These are phyloP conservation scores for Sinopyrophorus schimmeli DNA, from an alignment of 2,888 invertebrate genomes.

Conservation along the genomic window DNA sequence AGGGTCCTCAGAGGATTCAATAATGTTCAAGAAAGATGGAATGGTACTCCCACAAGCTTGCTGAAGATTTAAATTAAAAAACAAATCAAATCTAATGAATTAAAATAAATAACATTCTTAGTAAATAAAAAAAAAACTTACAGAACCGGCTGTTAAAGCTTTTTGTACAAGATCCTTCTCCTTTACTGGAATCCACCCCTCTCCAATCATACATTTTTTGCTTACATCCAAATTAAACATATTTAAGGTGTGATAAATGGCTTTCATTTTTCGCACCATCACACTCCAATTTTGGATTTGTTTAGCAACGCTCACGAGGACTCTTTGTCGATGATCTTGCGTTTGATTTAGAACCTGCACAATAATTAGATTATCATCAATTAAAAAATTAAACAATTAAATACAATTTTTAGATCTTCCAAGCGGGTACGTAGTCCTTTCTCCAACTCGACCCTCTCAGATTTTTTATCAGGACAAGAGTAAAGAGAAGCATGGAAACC, in stretches of 20 bases:
- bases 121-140: too few relatives aligned
- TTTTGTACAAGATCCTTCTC: constrained; percentile 74
- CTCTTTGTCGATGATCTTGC: constrained; percentile 83
- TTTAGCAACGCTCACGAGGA: constrained; percentile 81
- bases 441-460: constrained; percentile 85
- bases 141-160: constrained; percentile 80
- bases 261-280: constrained; percentile 87
- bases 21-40: constrained; percentile 89
- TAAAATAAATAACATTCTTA: not conserved
- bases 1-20: constrained; percentile 77
- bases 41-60: constrained; percentile 81
- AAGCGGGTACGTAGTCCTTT: constrained; percentile 85
- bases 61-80: constrained; percentile 46
- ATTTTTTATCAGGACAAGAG: constrained; percentile 84
- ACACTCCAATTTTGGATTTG: constrained; percentile 88
- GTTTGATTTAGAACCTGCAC: constrained; percentile 84
- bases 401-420: constrained; percentile 87
- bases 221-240: constrained; percentile 90
- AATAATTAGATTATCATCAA: too few relatives aligned
- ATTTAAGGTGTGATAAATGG: constrained; percentile 92
- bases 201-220: constrained; percentile 86
- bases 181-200: constrained; percentile 81
- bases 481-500: constrained; percentile 91
- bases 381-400: too few relatives aligned
- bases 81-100: not conserved